Evolutionary conservation across 2,888 invertebrate genomes (phyloP), one percentile per base, ranked within the genome.

Genomic region (Dryococelus australis): DNA sequence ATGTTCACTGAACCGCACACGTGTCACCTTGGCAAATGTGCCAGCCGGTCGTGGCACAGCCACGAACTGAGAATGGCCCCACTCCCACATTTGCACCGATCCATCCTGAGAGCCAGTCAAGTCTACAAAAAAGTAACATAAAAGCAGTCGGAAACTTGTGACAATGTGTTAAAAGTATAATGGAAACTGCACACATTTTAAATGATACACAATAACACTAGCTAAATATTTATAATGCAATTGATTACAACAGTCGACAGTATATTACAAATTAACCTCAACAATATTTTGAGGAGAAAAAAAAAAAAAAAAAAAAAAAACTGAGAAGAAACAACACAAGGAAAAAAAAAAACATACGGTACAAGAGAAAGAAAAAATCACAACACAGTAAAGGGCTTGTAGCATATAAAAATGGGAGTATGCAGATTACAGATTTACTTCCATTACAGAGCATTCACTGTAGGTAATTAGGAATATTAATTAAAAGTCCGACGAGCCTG

Each of bases 21-120:
- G 95, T 2, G 98, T 98, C 88, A 99, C 99, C 93, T 98, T 98
- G 53, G 98, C 98, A 92, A 97, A 98, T 9, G 99, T 98, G 53
- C 99, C 99, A 0, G 98, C 95, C n/a, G 97, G 96, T 79, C 99
- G 94, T 0, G 98, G 98, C 35, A 96, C 96, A 91, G 98, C 97
- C 24, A 99, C 97, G 80, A 97, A 97, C 89, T 97, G 97, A 86
- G 96, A 95, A 93, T 99, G 99, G 12, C 98, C 98, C 99, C 99
- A 99, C 93, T 99, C 99, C 99, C 99, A 98, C 89, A 99, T 94
- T 90, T 97, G 96, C 0, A 99, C 98, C 0, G 98, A 98, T 13
- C 99, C 99, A 93, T 99, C 99, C 92, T 98, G 98, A 20, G 98
- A 97, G 87, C 99, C 99, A 83, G 98, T 98, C 90, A 99, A 93